Base-by-base conservation (phyloP, 2,888 invertebrate genomes). In the Dusona sp. region DNA sequence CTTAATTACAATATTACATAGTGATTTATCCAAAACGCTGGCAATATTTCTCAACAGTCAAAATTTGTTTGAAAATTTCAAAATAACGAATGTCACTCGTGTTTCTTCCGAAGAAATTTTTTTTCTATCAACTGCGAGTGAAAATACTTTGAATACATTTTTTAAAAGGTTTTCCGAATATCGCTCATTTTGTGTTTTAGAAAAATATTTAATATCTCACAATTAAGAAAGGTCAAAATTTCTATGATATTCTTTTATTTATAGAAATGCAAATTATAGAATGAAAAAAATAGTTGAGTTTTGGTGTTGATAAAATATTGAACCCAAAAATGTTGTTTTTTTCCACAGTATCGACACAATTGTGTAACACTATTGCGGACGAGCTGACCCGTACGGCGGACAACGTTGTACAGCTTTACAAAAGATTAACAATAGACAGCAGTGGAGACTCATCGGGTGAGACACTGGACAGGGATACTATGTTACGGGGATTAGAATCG, bases 331-430 rank as follows among this genome's bases (percentile, higher is more conserved):
- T 33, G 29, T 74, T 25, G 7, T 74, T 75, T 75, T 54, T 51
- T 78, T 78, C 90, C 90, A 11, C 93, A 96, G 96, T 96, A 82
- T 96, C 96, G 81, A 95, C 95, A 83, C 96, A 96, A 93, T 94
- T 96, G 87, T 96, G 96, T 91, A 95, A 95, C 89, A 96, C 96
- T 91, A 95, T 96, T 87, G 96, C 96, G 75, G 95, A 95, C 87
- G 96, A 96, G 92, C 93, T 97, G 86, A 96, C 96, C 11, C 95
- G 95, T 88, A 96, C 97, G 0, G 96, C 97, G 3, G 95, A 96
- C 89, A 96, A 96, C 90, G 96, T 97, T 64, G 96, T 96, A 3
- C 96, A 96, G 92, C 94, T 97, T 73, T 97, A 97, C 94, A 95
- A 96, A 84, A 95, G 96, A 80, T 93, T 97, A 84, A 94, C 96